Evolutionary conservation across 2,888 invertebrate species (phyloP), one percentile per base, ranked within the genome.

Genomic region (Anagyrus pseudococci): DNA sequence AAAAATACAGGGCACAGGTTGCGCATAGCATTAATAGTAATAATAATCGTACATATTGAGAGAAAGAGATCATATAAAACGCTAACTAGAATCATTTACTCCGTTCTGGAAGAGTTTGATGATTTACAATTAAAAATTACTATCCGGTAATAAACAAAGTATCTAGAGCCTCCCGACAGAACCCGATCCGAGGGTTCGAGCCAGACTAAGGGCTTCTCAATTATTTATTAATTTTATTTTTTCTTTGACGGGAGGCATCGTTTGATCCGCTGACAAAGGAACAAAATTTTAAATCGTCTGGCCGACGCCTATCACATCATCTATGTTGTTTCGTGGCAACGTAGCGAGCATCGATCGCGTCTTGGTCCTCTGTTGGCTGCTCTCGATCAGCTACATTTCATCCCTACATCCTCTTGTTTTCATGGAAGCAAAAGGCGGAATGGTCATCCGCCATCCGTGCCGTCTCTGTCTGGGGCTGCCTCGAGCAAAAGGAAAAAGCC

Each of bases 31-130:
- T 75, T 78, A 76, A 78, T 73, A 73, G 72, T 76, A 78, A 77
- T 77, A 71, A 73, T 78, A 78, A 73, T 76, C 73, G 70, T 78
- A 73, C 73, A 75, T 75, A 74, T 74, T 77, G 75, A 79, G 77
- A 78, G 77, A 78, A 77, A 80, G 80, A 81, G 80, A 80, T 80
- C 80, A 80, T 80, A 81, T 79, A 81, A 80, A 79, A 78, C 80
- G 77, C 80, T 81, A 81, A 80, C 80, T 81, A 80, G 77, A 78
- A 78, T 79, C 75, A 77, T 78, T 73, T 66, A 73, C 72, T 72
- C 69, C 71, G 62, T 68, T 68, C 68, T 72, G 74, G 74, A 74
- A 74, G 74, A 73, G 73, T 77, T 76, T 72, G 71, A 75, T 73
- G 71, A 72, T 67, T 72, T 73, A 75, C 70, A 79, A 77, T 75